Evolutionary conservation across 37 sponge, comb jelly and placozoan genomes (phyloP), one percentile per base, ranked within the genome.

Genomic region (Diacarnus erythraeanus): DNA sequence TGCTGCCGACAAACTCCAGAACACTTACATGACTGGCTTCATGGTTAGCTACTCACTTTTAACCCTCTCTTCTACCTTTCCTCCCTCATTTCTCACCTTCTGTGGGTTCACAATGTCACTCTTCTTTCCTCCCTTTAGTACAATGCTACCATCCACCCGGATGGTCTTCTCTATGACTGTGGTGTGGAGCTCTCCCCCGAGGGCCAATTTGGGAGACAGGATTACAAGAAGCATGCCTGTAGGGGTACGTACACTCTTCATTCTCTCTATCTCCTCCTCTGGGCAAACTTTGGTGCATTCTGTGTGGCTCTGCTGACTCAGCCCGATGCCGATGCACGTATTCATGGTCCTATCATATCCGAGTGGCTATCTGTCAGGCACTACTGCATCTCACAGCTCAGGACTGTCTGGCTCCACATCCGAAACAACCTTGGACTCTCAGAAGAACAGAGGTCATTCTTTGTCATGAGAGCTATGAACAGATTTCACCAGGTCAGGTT

Each of bases 311-410:
- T 96, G 20, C 67, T 96, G 38, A 90, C 90, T 20, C 90, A 90
- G 26, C 88, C 88, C 0, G 61, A 79, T 27, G 82, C 97, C 2
- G 68, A 78, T 25, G 34, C 42, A 18, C 59, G 20, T 20, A 76
- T 94, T 2, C 83, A 77, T 31, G 95, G 92, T 44, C 80, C 35
- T 30, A 10, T 93, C 21, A 81, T 96, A 34, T 96, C 97, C 0
- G 90, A 84, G 23, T 90, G 93, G 97, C 64, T 83, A 69, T 82
- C 90, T 4, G 63, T 93, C 22, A 57, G 97, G 22, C 91, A 89
- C 77, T 96, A 93, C 83, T 96, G 97, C 57, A 59, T 96, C n/a
- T 76, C 87, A 17, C 94, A 96, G 64, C 63, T 96, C 73, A 38
- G 76, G 57, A 87, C 90, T 0, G 63, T 93, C 33, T 96, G 97